Percentiles rank a stretch among this genome's conserved stretches.
Conservation (phyloP, 2,797 vertebrate species). For the Darevskia nairensis region DNA sequence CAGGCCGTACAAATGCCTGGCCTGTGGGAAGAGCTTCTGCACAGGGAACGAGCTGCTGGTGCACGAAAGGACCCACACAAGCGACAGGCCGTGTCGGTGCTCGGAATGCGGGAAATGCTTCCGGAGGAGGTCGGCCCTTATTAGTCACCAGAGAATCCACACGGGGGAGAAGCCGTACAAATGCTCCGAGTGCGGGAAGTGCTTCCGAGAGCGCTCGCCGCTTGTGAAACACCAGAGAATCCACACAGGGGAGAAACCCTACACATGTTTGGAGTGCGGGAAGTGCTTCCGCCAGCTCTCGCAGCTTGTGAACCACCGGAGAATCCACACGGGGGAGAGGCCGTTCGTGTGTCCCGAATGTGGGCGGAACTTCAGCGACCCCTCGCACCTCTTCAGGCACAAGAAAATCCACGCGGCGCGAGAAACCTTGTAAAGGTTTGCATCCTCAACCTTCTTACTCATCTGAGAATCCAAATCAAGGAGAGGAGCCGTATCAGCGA, state of each 20-base stretch:
- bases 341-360: conserved; percentile 48
- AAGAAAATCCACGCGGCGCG: neutral
- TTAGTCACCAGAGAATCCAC: neutral
- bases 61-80: conserved; percentile 11
- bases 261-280: conserved; percentile 57
- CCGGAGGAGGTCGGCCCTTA: neutral
- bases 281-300: conserved; percentile 63
- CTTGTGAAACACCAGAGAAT: conserved; percentile 48
- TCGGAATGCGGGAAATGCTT: neutral
- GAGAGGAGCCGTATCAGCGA: too few species aligned
- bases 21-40: too few species aligned
- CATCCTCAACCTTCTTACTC: too few species aligned
- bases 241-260: conserved; percentile 64
- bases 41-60: too few species aligned
- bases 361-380: neutral
- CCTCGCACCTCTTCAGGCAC: neutral
- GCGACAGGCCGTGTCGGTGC: neutral
- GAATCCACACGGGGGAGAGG: conserved; percentile 63
- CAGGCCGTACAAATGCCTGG: too few species aligned
- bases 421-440: neutral
- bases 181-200: conserved; percentile 51
- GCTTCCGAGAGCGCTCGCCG: conserved; percentile 45
- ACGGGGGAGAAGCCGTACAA: neutral
- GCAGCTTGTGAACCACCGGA: conserved; percentile 61
- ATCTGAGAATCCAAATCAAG: too few species aligned